A percentile compares a stretch with the other conserved stretches of the same genome.
phyloP scores from a whole-genome alignment of 2,113 vertebrate genomes.

The Engystomops pustulosus region DNA sequence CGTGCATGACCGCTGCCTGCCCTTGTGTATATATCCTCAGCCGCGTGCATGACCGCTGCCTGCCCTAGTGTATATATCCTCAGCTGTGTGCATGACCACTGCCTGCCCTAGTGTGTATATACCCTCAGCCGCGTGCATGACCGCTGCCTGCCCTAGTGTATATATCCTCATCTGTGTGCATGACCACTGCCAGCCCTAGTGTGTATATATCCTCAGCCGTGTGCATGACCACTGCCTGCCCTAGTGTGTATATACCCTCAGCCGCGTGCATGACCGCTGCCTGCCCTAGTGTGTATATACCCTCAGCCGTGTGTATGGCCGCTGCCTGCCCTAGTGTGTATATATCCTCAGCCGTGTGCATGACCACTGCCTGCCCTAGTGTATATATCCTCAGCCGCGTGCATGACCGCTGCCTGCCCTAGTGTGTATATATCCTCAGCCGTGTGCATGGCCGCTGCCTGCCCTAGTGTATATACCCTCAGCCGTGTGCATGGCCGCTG shows the following conservation, averaged over 20 bases:
- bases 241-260: too few species aligned
- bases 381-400: too few species aligned
- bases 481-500: neutral
- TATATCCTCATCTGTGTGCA: neutral
- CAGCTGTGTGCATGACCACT: neutral
- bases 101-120: neutral
- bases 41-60: neutral
- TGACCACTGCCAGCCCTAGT: neutral
- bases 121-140: neutral
- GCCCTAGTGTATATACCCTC: neutral
- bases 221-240: too few species aligned
- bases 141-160: neutral
- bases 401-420: neutral
- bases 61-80: too few species aligned
- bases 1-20: neutral
- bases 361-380: neutral
- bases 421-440: too few species aligned
- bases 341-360: neutral
- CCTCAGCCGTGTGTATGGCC: constrained; percentile 3
- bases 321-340: neutral
- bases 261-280: neutral
- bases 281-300: neutral
- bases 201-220: too few species aligned
- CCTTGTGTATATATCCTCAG: neutral
- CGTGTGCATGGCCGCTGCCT: neutral